Evolutionary conservation across 2,113 vertebrate genomes (phyloP), one percentile per base, ranked within the genome.

Genomic region (Pteronura brasiliensis): DNA sequence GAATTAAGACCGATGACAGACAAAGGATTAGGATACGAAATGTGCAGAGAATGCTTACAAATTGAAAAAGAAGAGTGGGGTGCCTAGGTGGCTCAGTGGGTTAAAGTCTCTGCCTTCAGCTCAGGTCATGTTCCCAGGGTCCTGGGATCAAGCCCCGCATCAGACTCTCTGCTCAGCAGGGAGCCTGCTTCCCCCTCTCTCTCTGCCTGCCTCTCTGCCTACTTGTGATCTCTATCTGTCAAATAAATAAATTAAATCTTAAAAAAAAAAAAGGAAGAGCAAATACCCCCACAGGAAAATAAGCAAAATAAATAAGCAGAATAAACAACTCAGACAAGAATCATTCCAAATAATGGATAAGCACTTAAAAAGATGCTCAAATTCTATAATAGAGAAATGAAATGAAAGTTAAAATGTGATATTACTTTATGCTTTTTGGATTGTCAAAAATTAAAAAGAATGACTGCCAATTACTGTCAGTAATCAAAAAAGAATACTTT

Each of bases 351-450:
- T 92, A 20, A 90, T 29, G 67, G n/a, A 63, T 87, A 88, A 72
- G 11, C 9, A 76, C 90, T 91, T 93, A 39, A 85, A 93, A 97
- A 93, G n/a, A 71, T 85, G 4, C 20, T 88, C 36, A 92, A 95
- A 80, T 55, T 47, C 44, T 86, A 59, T 90, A 57, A 76, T 29
- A 86, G 23, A 23, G 25, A 77, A 95, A 65, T 85, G 15, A 89
- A 83, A 63, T 42, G 76, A 81, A 94, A 88, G 15, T 77, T 77
- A 63, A 34, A 95, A 81, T 63, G 42, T 84, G 2, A 88, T 94
- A 95, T 72, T 90, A 81, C 25, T 81, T 89, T 88, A 80, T 76
- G 61, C 21, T 27, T 92, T 49, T 31, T 63, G 6, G 42, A 71
- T 3, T 63, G 13, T 87, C 31, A 80, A 88, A 96, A 85, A 71